Evolutionary conservation across 2,797 vertebrate species (phyloP), one percentile per base, ranked within the genome.

Genomic region (Danio aesculapii): DNA sequence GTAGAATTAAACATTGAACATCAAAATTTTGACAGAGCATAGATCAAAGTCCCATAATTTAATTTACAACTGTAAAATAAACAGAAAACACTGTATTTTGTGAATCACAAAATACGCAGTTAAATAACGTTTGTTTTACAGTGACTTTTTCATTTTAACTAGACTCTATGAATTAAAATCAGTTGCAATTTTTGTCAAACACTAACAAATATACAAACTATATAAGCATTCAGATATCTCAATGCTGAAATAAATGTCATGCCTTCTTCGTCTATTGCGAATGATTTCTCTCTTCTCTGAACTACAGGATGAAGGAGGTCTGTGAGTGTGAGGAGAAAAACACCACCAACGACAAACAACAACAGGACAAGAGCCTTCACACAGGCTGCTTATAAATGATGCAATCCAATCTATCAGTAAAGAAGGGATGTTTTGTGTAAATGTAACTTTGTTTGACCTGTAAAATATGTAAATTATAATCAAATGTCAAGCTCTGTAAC

Each of bases 301-400:
- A 21, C 75, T 86, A 47, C 88, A 94, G 94, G 92, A 93, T 76
- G 92, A 94, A 0, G 39, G 87, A 2, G 93, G 94, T 72, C 49
- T 94, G 73, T 95, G 69, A 93, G 69, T 6, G 16, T 6, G 57
- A 81, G 9, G 82, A 13, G 55, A 19, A 21, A 59, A 30, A 55
- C 52, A 61, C 41, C 4, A 14, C 30, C 53, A 59, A 19, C 17
- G 77, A 13, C 10, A 5, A 47, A 16, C 13, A 13, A 8, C 12
- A 77, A 53, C 50, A 68, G 62, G 57, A 70, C 21, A 58, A 75
- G 19, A 39, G 19, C 14, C 49, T 52, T 50, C 16, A 19, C 55
- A 21, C 55, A 73, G 55, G 80, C 69, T 8, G 16, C 7, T 57
- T 19, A 39, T 7, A 46, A 69, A 59, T 55, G 66, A 19, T n/a